phyloP scores from a whole-genome alignment of 1,140 invertebrate genomes.

The Euura lappo region DNA sequence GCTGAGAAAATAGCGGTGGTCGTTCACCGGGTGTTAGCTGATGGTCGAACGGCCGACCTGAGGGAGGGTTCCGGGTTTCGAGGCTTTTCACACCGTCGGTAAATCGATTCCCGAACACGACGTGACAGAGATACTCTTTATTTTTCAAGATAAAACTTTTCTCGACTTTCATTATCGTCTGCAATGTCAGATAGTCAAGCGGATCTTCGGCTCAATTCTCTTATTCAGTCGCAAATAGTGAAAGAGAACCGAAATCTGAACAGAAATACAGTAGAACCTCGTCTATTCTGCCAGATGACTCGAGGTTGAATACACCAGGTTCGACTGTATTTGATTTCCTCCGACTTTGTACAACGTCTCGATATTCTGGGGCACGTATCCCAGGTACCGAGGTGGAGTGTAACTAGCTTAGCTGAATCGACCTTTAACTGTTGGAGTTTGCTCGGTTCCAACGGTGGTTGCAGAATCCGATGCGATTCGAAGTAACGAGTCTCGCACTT shows the following conservation, averaged over 20 bases:
- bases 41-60: not conserved
- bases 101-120: not conserved
- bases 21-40: not conserved
- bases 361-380: no score
- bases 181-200: no score
- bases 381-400: not conserved
- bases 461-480: not conserved
- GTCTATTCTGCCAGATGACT: no score
- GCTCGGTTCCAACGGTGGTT: not conserved
- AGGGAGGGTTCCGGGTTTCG: not conserved
- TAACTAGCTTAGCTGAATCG: not conserved
- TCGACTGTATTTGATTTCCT: no score
- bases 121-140: not conserved
- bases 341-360: no score
- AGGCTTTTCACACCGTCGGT: not conserved
- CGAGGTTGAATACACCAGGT: no score
- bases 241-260: no score
- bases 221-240: no score
- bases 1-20: constrained; percentile 3
- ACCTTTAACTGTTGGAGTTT: not conserved
- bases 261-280: no score
- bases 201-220: no score
- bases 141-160: no score
- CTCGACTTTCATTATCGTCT: no score
- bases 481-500: constrained; percentile 2